Base-by-base conservation (phyloP, 1,140 invertebrate species). In the Mizuhopecten yessoensis region DNA sequence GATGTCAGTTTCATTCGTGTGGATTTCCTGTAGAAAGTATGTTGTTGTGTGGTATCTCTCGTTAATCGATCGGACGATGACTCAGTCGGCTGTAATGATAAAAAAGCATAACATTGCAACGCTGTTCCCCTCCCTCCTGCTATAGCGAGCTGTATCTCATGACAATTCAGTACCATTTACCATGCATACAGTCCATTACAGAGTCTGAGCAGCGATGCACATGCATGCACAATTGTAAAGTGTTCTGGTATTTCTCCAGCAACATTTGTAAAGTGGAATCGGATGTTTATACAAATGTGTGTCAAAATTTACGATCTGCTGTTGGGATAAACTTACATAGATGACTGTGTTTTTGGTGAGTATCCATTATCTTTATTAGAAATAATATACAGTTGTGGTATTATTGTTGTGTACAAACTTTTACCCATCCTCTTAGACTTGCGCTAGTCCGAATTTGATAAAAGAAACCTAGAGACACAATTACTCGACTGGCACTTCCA, bases 51-150 rank as follows among this genome's bases (percentile, higher is more conserved):
- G 3, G 23, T 75, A 75, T 75, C n/a, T 29, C n/a, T 75, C 57
- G n/a, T 75, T 75, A 75, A 75, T 75, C 57, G 57, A 75, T 75
- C n/a, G n/a, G n/a, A 17, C 23, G 23, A 75, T 75, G 57, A 75
- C 23, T 75, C 57, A 75, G 57, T n/a, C 57, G 29, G 57, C 42
- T 20, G 42, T 45, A 45, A 45, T 75, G 23, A 75, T 75, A 75
- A 75, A 75, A 75, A 75, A 75, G 36, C 57, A 29, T 75, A 75
- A 75, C 57, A 75, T 13, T 39, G 36, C 13, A 7, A 39, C 57
- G 5, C 42, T 45, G 57, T n/a, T 75, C 23, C 57, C n/a, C 57
- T 29, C n/a, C n/a, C n/a, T n/a, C n/a, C n/a, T n/a, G n/a, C n/a
- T n/a, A n/a, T n/a, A n/a, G n/a, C n/a, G n/a, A n/a, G n/a, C 57